These are phyloP conservation scores for Bombus confusus DNA, from an alignment of 1,140 invertebrate species.

Conservation along the genomic window DNA sequence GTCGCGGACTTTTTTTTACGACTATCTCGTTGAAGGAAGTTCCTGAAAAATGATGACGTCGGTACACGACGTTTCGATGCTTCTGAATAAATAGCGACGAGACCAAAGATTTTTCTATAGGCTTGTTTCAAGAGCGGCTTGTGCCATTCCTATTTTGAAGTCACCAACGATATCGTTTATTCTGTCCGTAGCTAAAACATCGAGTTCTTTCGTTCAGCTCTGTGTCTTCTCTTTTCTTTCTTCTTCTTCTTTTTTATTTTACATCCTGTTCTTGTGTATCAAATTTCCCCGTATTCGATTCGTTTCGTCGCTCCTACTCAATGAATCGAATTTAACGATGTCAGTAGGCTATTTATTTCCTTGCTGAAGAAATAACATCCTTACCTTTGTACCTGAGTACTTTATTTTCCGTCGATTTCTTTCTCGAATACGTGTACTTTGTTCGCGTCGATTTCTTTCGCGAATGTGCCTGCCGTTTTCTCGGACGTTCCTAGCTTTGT, in stretches of 20 bases:
- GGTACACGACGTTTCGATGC: not conserved
- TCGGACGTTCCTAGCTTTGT: no score
- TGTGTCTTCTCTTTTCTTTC: not conserved
- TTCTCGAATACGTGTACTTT: no score
- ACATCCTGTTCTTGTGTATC: not conserved
- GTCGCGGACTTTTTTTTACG: slow-evolving; percentile 2
- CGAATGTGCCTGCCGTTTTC: no score
- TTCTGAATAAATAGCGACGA: not conserved
- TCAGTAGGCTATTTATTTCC: no score
- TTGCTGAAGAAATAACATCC: no score
- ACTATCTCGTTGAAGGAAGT: not conserved
- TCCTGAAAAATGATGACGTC: slow-evolving; percentile 11
- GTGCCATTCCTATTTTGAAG: not conserved
- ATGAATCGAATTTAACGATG: not conserved
- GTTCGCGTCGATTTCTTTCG: no score
- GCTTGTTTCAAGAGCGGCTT: not conserved
- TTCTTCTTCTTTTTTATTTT: no score
- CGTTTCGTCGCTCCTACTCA: not conserved
- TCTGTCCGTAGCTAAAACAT: not conserved
- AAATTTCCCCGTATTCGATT: not conserved
- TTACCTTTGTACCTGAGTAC: no score
- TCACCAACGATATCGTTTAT: not conserved
- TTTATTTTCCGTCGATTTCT: no score
- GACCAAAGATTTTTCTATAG: no score
- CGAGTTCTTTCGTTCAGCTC: no score